Evolutionary conservation across 2,797 vertebrate genomes (phyloP).

Genomic region (Acrossocheilus fasciatus): DNA sequence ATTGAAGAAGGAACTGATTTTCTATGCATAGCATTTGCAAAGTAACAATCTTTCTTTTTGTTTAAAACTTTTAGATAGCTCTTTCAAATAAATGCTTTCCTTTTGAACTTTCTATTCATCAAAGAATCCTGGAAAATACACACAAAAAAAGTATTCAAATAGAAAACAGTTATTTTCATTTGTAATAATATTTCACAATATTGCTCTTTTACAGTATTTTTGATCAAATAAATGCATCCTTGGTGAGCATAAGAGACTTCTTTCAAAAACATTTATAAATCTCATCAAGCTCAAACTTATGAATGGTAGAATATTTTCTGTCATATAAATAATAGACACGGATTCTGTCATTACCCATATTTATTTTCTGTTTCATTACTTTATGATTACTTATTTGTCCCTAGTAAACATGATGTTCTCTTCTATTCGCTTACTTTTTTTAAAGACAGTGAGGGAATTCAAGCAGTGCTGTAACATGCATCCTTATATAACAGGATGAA

Average conservation of each 20-base stretch:
- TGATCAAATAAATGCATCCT: not conserved
- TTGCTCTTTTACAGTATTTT: too few relatives aligned
- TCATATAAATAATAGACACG: not conserved
- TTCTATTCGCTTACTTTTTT: constrained; percentile 19
- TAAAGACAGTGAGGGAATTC: constrained; percentile 63
- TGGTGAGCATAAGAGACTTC: not conserved
- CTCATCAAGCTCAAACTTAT: not conserved
- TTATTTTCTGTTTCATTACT: not conserved
- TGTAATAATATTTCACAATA: not conserved
- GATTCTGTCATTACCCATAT: not conserved
- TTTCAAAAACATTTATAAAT: not conserved
- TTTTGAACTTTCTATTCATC: not conserved
- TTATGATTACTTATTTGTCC: not conserved
- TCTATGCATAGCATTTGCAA: not conserved
- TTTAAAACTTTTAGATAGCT: not conserved
- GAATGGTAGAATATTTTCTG: not conserved
- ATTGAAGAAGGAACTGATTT: not conserved
- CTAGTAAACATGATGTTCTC: not conserved
- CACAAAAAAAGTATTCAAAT: not conserved
- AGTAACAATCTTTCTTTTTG: not conserved
- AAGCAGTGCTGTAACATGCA: constrained; percentile 64
- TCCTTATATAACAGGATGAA: not conserved
- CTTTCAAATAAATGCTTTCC: not conserved
- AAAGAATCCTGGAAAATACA: not conserved
- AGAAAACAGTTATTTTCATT: not conserved